A percentile compares a stretch with the other conserved stretches of the same genome.
Evolutionary conservation across 92 coral and sea anemone genomes (phyloP).

Genomic region (Umimayanthus kanabou): DNA sequence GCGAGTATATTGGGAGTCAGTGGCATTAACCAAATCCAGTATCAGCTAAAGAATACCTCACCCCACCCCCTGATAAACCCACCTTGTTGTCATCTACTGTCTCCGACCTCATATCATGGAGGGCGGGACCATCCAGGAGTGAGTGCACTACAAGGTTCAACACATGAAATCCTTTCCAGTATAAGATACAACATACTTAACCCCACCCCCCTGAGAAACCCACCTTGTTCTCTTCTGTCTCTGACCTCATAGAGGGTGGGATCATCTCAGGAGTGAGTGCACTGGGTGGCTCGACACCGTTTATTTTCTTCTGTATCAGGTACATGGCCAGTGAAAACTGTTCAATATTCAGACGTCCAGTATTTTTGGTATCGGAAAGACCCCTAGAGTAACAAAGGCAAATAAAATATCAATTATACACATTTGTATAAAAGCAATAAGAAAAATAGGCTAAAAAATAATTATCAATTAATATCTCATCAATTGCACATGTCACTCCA

Average conservation of each 20-base stretch:
- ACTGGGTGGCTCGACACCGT: constrained; percentile 92
- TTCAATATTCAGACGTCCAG: constrained; percentile 91
- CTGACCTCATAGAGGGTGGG: constrained; percentile 90
- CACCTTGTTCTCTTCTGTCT: neutral
- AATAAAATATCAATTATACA: too few relatives aligned
- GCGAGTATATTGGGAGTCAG: constrained; percentile 55
- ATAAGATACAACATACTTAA: constrained; percentile 63
- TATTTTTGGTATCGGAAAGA: constrained; percentile 81
- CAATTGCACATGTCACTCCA: too few relatives aligned
- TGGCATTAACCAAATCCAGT: constrained; percentile 85
- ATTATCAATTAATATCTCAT: too few relatives aligned
- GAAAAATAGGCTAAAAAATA: too few relatives aligned
- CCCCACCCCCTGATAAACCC: neutral
- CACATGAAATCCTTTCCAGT: constrained; percentile 88
- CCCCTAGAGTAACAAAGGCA: constrained; percentile 64
- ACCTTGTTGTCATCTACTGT: constrained; percentile 75
- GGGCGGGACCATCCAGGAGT: constrained; percentile 97
- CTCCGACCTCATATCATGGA: constrained; percentile 73
- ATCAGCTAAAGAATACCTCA: neutral
- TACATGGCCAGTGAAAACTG: constrained; percentile 97
- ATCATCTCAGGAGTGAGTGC: constrained; percentile 92
- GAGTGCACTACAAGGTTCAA: constrained; percentile 82
- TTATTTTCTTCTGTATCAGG: constrained; percentile 88
- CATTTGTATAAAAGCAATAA: too few relatives aligned
- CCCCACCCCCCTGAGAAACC: too few relatives aligned